Percentiles rank a stretch among this genome's conserved stretches.
phyloP scores from a whole-genome alignment of 2,113 vertebrate genomes.

The Ceratotherium simum region DNA sequence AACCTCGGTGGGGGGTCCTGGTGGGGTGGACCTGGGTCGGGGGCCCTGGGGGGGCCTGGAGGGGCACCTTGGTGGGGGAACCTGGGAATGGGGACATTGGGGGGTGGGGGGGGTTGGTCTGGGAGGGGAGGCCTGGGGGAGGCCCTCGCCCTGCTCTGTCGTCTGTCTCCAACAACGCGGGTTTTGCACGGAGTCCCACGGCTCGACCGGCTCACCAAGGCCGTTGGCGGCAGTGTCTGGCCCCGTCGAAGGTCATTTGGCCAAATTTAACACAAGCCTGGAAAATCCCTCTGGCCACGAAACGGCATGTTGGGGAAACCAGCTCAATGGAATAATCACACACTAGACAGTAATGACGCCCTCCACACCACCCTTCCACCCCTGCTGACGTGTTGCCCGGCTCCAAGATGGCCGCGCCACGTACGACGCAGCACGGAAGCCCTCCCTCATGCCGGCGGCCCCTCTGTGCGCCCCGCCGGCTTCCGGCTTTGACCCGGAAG shows the following conservation, averaged over 20 bases:
- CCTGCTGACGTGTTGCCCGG: not conserved
- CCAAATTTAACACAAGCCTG: not conserved
- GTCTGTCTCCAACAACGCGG: not conserved
- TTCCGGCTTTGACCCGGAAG: not conserved
- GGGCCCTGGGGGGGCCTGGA: too few relatives aligned
- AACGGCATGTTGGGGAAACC: not conserved
- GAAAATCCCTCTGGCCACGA: not conserved
- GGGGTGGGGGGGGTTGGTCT: too few relatives aligned
- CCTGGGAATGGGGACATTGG: too few relatives aligned
- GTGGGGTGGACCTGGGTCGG: too few relatives aligned
- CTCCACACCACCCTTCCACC: accelerated
- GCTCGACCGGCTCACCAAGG: not conserved
- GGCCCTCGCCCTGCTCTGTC: not conserved
- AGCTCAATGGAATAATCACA: too few relatives aligned
- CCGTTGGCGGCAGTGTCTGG: not conserved
- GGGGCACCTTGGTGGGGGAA: too few relatives aligned
- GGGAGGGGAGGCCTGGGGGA: not conserved
- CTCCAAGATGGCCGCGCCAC: not conserved
- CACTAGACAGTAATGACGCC: accelerated
- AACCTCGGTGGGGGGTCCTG: too few relatives aligned
- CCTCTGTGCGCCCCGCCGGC: accelerated
- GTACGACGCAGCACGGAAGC: accelerated
- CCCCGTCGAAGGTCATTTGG: not conserved
- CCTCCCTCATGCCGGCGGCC: not conserved
- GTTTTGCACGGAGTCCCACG: accelerated